phyloP scores from a whole-genome alignment of 2,797 vertebrate species.

The Aquila chrysaetos region DNA sequence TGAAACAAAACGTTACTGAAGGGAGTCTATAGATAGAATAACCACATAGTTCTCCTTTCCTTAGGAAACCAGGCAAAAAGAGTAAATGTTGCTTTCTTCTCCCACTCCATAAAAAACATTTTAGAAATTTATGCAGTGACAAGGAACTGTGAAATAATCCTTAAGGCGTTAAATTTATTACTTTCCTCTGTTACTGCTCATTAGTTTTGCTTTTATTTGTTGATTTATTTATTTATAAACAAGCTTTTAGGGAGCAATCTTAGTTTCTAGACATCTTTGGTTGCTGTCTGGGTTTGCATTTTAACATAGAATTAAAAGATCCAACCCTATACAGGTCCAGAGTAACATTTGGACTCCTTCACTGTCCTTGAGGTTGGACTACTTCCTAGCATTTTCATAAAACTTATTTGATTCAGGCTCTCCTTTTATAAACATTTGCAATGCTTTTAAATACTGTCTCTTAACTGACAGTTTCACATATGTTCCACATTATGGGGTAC shows the following conservation, averaged over 20 bases:
- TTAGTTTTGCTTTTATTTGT: not conserved
- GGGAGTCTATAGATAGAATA: not conserved
- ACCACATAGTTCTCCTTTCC: not conserved
- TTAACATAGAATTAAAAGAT: not conserved
- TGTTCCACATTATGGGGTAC: not conserved
- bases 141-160: not conserved
- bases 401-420: not conserved
- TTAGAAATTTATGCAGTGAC: not conserved
- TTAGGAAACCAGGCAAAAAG: not conserved
- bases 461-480: not conserved
- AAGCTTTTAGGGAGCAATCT: not conserved
- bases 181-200: not conserved
- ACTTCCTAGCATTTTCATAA: not conserved
- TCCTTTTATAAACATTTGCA: not conserved
- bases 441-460: not conserved
- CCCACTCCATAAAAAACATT: not conserved
- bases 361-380: not conserved
- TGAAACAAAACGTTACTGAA: not conserved
- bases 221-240: not conserved
- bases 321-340: not conserved
- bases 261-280: not conserved
- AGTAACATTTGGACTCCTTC: not conserved
- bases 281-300: not conserved
- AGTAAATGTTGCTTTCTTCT: not conserved
- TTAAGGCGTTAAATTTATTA: not conserved